Base-by-base conservation (phyloP, 2,113 vertebrate species). In the Microtus richardsoni region DNA sequence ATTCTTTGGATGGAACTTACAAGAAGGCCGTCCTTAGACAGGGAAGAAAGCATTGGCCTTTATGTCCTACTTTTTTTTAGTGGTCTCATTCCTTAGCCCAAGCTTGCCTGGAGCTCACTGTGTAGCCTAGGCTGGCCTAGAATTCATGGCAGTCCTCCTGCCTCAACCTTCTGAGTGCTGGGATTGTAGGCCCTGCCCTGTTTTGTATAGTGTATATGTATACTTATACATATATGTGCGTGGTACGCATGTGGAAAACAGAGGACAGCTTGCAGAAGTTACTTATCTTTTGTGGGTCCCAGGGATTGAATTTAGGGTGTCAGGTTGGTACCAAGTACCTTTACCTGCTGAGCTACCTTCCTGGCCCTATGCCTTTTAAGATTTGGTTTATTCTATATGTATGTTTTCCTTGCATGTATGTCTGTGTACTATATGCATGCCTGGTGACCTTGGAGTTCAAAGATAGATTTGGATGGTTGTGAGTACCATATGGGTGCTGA, bases 1-100 rank as follows among this genome's bases (percentile, higher is more conserved):
- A 58, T 94, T 93, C 33, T 60, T 84, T 36, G 91, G 94, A 91
- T 41, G 79, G 88, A 91, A 90, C 64, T 75, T 44, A 1, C 47
- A 60, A 86, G 33, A 79, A 95, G 86, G 4, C 33, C n/a, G 60
- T 89, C 79, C 79, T 8, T 30, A 54, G 83, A 77, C 30, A 66
- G 91, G 91, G 78, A 95, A 83, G 10, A 73, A 95, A 83, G 3
- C 64, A 11, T 66, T 44, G 70, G 39, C 44, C 33, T 88, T 52
- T 88, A 0, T 88, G 85, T 88, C 30, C 41, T 54, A 14, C 22
- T 33, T 30, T 85, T 68, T 66, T 83, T 12, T 66, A 66, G n/a
- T 44, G 41, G 30, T 85, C 60, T 85, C n/a, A 41, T 60, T 60
- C 36, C 62, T 26, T 84, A 44, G n/a, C 13, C 24, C 16, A 85